Evolutionary conservation across 1,140 invertebrate species (phyloP).

Genomic region (Drusus annulatus): DNA sequence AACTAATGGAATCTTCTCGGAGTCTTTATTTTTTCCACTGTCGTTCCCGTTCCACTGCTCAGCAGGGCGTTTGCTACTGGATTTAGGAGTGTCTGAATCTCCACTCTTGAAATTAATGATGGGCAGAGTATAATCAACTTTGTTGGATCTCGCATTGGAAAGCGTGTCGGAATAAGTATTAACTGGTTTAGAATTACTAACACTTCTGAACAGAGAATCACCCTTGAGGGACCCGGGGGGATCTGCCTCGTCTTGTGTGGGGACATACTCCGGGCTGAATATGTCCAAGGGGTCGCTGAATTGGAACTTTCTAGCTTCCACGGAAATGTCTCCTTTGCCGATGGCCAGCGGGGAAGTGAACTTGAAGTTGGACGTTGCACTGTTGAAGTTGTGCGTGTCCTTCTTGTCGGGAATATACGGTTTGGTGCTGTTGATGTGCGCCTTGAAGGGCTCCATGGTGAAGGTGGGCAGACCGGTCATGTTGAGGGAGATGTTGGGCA

Average conservation of each 20-base stretch:
- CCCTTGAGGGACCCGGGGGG: neutral
- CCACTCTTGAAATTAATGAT: conserved; percentile 26
- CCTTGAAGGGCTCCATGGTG: conserved; percentile 27
- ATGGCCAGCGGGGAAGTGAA: conserved; percentile 42
- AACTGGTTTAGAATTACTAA: neutral
- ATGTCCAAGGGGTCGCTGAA: conserved; percentile 54
- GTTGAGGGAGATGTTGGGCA: conserved; percentile 23
- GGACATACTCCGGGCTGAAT: conserved; percentile 17
- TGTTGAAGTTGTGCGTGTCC: neutral
- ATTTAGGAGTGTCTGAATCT: conserved; percentile 22
- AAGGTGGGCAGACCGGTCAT: conserved; percentile 19
- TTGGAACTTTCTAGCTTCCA: conserved; percentile 42
- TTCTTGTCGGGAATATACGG: conserved; percentile 1
- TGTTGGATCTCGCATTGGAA: neutral
- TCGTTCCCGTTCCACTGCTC: conserved; percentile 41
- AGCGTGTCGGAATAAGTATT: conserved; percentile 5
- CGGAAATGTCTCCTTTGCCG: neutral
- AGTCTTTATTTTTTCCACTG: conserved; percentile 10
- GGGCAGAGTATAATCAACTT: neutral
- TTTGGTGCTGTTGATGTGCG: conserved; percentile 3
- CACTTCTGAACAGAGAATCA: neutral
- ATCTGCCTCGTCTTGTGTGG: neutral
- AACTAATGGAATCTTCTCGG: conserved; percentile 16
- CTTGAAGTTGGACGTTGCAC: conserved; percentile 31
- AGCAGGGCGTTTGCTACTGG: neutral